Percentiles rank a stretch among this genome's conserved stretches.
Conservation (phyloP, 2,113 vertebrate species). For the Myrmophylax atrothorax region DNA sequence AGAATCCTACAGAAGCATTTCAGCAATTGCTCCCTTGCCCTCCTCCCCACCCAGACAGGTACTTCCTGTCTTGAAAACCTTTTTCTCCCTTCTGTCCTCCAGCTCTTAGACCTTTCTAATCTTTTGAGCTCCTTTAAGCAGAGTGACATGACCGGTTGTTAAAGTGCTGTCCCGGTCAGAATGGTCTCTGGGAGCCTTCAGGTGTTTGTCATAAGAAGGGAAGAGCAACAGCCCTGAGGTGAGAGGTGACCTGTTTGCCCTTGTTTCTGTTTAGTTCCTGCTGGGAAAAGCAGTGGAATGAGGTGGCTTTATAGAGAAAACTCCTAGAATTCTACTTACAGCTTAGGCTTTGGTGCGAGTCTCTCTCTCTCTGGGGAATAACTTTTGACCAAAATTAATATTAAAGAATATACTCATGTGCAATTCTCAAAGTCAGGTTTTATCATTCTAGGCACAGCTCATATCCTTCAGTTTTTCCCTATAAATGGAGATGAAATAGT, state of each 20-base stretch:
- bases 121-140: not conserved
- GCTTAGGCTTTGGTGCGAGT: not conserved
- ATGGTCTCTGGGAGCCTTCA: not conserved
- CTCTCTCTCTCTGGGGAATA: not conserved
- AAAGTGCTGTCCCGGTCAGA: not conserved
- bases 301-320: not conserved
- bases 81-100: not conserved
- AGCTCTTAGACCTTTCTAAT: not conserved
- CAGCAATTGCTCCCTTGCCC: not conserved
- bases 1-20: rapidly evolving
- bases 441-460: not conserved
- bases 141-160: not conserved
- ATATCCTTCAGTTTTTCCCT: not conserved
- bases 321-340: not conserved
- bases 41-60: not conserved
- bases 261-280: not conserved
- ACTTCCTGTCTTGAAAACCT: not conserved
- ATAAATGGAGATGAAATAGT: not conserved
- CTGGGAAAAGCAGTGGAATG: not conserved
- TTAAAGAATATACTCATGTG: not conserved
- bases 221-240: not conserved
- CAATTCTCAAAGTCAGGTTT: not conserved
- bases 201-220: not conserved
- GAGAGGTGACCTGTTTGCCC: not conserved
- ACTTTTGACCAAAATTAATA: not conserved